Conservation (phyloP, 2,113 vertebrate species). For the Leiothrix lutea region DNA sequence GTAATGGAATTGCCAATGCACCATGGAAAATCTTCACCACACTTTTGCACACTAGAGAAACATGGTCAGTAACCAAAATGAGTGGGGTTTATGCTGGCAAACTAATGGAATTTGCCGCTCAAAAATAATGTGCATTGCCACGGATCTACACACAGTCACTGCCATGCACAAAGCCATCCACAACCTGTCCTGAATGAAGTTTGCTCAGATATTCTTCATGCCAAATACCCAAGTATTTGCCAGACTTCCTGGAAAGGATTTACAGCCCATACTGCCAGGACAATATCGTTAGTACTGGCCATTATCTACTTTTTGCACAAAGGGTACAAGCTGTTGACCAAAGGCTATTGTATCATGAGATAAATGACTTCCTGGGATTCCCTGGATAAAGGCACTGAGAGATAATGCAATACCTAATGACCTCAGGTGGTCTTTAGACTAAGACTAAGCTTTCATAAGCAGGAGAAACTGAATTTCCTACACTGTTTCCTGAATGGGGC, state of each 20-base stretch:
- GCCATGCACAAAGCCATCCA: not conserved
- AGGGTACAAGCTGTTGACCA: slow-evolving; percentile 4
- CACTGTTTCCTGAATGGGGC: not conserved
- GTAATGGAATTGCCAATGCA: not conserved
- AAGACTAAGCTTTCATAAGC: not conserved
- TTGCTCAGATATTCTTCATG: not conserved
- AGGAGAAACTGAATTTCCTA: not conserved
- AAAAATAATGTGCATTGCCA: not conserved
- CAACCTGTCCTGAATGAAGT: not conserved
- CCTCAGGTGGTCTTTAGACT: not conserved
- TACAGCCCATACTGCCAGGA: not conserved
- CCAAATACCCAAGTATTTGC: not conserved
- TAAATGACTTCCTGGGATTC: slow-evolving; percentile 41
- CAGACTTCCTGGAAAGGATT: not conserved
- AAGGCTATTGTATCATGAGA: slow-evolving; percentile 7
- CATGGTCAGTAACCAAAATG: not conserved
- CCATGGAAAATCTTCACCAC: not conserved
- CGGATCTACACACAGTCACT: not conserved
- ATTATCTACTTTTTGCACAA: not conserved
- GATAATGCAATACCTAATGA: not conserved
- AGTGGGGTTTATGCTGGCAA: not conserved
- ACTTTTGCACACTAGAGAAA: not conserved
- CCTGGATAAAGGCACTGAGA: not conserved
- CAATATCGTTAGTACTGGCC: not conserved
- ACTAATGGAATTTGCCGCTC: not conserved